phyloP scores from a whole-genome alignment of 1,140 invertebrate species.

The Orchestia grillus region DNA sequence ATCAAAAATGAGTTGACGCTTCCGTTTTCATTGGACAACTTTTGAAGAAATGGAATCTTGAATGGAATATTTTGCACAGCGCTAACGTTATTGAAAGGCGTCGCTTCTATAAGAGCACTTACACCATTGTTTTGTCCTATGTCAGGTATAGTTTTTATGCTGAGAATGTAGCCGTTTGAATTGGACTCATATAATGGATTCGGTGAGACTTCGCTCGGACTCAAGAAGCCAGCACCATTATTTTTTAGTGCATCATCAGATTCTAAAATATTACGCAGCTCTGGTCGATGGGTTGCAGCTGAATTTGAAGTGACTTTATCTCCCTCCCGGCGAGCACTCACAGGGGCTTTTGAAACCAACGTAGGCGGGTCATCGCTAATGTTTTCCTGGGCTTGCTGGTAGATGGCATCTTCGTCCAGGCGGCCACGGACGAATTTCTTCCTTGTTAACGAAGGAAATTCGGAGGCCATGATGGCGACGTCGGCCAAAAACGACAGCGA shows the following conservation, averaged over 20 bases:
- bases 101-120: not conserved
- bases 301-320: not conserved
- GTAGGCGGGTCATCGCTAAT: not conserved
- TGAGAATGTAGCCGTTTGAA: not conserved
- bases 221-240: not conserved
- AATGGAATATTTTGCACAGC: not conserved
- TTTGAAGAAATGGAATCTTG: conserved; percentile 15
- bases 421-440: not conserved
- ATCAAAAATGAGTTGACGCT: not conserved
- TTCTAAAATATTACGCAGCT: not conserved
- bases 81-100: not conserved
- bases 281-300: not conserved
- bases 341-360: not conserved
- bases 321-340: not conserved
- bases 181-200: not conserved
- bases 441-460: conserved; percentile 35
- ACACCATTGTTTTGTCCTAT: not conserved
- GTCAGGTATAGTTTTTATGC: conserved; percentile 14
- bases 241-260: not conserved
- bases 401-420: not conserved
- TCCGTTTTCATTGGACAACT: not conserved
- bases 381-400: not conserved
- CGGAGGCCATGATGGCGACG: conserved; percentile 50
- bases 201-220: not conserved
- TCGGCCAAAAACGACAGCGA: conserved; percentile 54